A percentile compares a stretch with the other conserved stretches of the same genome.
Evolutionary conservation across 2,888 invertebrate genomes (phyloP).

Genomic region (Leistus spinibarbis): DNA sequence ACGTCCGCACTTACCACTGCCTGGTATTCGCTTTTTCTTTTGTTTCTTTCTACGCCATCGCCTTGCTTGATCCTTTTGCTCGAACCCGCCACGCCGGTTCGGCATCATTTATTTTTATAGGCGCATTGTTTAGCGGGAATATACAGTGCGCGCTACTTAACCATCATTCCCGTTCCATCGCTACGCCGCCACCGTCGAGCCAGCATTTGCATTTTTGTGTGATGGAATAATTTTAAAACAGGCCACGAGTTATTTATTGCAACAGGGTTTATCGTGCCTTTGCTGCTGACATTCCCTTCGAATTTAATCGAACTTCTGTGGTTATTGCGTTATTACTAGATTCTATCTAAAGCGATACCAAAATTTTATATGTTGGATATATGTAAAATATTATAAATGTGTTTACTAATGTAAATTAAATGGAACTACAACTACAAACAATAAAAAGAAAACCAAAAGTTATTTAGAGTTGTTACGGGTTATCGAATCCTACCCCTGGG

Average conservation of each 20-base stretch:
- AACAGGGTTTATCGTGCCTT: no score
- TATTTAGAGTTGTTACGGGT: no score
- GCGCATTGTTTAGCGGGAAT: constrained; percentile 23
- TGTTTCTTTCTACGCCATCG: constrained; percentile 1
- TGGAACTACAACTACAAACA: no score
- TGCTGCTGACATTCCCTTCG: not conserved
- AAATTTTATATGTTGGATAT: no score
- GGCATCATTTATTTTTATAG: constrained; percentile 33
- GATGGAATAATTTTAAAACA: not conserved
- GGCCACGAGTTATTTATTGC: not conserved
- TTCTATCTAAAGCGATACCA: not conserved
- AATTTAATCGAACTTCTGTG: not conserved
- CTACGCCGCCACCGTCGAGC: not conserved
- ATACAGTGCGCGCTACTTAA: constrained; percentile 8
- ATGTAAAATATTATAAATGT: no score
- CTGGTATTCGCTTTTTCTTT: not conserved
- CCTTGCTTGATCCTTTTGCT: not conserved
- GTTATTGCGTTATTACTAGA: not conserved
- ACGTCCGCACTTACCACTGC: constrained; percentile 2
- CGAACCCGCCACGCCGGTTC: not conserved
- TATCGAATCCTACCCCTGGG: no score
- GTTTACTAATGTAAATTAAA: no score
- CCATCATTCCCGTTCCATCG: not conserved
- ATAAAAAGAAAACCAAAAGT: no score
- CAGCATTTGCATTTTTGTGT: not conserved